Evolutionary conservation across 2,797 vertebrate species (phyloP).

Genomic region (Aulostomus chinensis): DNA sequence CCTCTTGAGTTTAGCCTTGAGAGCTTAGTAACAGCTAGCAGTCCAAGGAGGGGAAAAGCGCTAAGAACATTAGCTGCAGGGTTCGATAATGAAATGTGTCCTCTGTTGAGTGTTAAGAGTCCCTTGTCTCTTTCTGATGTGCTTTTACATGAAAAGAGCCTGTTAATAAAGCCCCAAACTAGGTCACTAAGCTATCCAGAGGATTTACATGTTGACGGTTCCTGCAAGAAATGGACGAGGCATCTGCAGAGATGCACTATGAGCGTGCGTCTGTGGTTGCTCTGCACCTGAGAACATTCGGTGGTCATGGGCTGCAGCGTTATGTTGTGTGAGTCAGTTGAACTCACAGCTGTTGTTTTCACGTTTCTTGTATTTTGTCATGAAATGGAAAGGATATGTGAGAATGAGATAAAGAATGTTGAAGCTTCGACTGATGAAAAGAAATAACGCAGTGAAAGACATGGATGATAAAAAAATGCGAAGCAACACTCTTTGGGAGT

Average conservation of each 20-base stretch:
- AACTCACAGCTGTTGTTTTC: no score
- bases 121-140: constrained; percentile 1
- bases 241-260: constrained; percentile 43
- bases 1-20: constrained; percentile 18
- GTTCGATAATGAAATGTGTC: constrained; percentile 14
- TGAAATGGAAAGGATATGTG: no score
- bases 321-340: no score
- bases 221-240: constrained; percentile 58
- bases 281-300: constrained; percentile 14
- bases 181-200: background rate
- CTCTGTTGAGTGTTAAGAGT: constrained; percentile 2
- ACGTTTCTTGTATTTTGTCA: no score
- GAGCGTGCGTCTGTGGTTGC: constrained; percentile 2
- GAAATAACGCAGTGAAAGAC: no score
- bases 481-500: no score
- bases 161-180: background rate
- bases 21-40: constrained; percentile 22
- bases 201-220: constrained; percentile 11
- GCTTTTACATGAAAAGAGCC: background rate
- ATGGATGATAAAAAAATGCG: no score
- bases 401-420: no score
- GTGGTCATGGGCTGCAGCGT: constrained; percentile 27
- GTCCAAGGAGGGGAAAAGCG: constrained; percentile 8
- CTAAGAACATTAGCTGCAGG: constrained; percentile 39
- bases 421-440: no score